These are phyloP conservation scores for Torymus aiolomorphi DNA, from an alignment of 2,888 invertebrate species.

Conservation along the genomic window DNA sequence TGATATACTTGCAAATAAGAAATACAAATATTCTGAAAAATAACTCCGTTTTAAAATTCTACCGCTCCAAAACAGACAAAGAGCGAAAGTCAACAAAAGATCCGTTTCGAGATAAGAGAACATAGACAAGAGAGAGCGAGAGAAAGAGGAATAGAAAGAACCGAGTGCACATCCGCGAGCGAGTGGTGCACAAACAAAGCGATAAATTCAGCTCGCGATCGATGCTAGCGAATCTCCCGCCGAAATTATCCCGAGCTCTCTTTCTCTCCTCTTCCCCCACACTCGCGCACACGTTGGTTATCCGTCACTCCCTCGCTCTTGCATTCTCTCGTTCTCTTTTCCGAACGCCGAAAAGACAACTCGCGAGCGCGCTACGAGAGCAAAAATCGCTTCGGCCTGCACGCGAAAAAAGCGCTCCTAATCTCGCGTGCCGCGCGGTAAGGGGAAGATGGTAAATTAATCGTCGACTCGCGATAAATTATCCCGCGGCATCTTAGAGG, in stretches of 20 bases:
- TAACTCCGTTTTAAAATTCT: background rate
- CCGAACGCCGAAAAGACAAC: conserved; percentile 16
- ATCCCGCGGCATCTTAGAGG: background rate
- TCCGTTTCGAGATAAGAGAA: conserved; percentile 12
- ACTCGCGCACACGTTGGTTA: background rate
- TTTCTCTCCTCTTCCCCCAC: too few species aligned
- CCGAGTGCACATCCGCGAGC: background rate
- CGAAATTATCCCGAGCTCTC: conserved; percentile 30
- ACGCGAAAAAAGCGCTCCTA: too few species aligned
- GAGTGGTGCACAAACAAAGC: conserved; percentile 43
- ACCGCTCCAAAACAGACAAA: background rate
- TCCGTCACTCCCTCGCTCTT: conserved; percentile 8
- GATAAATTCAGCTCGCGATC: conserved; percentile 52
- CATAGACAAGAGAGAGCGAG: background rate
- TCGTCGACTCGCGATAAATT: conserved; percentile 6
- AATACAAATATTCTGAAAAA: background rate
- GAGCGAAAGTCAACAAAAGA: background rate
- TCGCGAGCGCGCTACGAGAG: background rate
- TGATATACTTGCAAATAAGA: too few species aligned
- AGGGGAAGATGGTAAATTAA: too few species aligned
- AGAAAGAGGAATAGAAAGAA: background rate
- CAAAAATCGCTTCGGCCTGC: background rate
- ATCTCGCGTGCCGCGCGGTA: too few species aligned
- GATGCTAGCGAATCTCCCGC: conserved; percentile 25
- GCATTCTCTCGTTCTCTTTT: background rate